These are phyloP conservation scores for Tetragnatha montana DNA, from an alignment of 2,888 invertebrate genomes.

Conservation along the genomic window DNA sequence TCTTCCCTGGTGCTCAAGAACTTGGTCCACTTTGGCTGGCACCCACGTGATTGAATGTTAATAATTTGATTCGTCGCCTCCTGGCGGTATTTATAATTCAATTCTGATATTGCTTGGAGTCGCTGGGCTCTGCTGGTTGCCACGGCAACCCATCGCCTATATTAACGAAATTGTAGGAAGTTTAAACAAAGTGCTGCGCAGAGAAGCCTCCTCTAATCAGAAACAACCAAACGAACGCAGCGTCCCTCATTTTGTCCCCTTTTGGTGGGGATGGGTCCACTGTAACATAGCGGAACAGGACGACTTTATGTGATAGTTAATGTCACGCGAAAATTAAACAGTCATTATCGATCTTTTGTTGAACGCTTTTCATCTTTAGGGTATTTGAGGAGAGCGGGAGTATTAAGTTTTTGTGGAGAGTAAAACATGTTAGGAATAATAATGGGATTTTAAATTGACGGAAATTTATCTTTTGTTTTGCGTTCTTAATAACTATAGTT, in stretches of 20 bases:
- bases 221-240: constrained; percentile 7
- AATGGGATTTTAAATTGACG: no score
- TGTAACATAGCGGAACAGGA: neutral
- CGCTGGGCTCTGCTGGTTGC: constrained; percentile 3
- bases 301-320: neutral
- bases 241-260: neutral
- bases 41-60: constrained; percentile 2
- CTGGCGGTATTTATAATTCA: constrained; percentile 28
- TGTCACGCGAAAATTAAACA: neutral
- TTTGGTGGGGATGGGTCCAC: neutral
- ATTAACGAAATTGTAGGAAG: constrained; percentile 36
- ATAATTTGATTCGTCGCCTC: constrained; percentile 22
- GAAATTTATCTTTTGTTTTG: no score
- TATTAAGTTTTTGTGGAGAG: no score
- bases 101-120: constrained; percentile 29
- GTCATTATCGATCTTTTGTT: neutral
- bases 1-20: neutral
- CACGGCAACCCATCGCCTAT: constrained; percentile 13
- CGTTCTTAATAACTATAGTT: no score
- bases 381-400: no score
- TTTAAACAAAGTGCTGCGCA: constrained; percentile 35
- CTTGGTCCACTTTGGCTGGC: constrained; percentile 9
- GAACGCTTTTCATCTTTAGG: neutral
- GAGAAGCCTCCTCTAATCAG: neutral
- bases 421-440: no score